phyloP scores from a whole-genome alignment of 2,113 vertebrate genomes.

The Rhinolophus ferrumequinum region DNA sequence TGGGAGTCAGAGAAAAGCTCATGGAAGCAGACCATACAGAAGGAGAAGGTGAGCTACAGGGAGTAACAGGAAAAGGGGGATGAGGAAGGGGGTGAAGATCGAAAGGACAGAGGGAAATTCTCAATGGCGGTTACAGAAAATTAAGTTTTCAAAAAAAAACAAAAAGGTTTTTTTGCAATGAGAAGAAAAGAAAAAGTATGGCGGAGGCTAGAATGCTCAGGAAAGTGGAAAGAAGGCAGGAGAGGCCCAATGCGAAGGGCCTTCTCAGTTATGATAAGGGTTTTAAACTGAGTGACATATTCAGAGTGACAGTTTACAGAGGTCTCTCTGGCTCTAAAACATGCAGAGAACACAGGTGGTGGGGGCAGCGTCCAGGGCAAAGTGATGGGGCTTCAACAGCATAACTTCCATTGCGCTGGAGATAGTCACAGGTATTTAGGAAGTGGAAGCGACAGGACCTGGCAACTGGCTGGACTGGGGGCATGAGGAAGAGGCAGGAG shows the following conservation, averaged over 20 bases:
- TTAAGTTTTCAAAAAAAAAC: not conserved
- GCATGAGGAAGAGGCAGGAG: not conserved
- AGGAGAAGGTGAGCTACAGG: not conserved
- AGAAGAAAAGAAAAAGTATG: slow-evolving; percentile 6
- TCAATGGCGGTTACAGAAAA: not conserved
- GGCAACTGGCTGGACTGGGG: not conserved
- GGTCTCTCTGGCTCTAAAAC: slow-evolving; percentile 23
- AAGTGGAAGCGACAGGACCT: slow-evolving; percentile 3
- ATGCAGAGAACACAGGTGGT: not conserved
- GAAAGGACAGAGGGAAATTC: slow-evolving; percentile 5
- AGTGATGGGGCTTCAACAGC: not conserved
- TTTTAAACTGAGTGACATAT: not conserved
- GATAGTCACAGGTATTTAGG: not conserved
- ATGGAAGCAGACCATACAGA: not conserved
- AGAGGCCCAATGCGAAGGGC: not conserved
- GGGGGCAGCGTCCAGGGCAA: not conserved
- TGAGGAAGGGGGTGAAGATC: not conserved
- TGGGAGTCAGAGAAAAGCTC: not conserved
- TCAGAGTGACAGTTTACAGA: not conserved
- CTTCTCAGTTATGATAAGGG: not conserved
- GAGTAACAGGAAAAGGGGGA: not conserved
- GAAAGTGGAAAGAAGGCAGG: not conserved
- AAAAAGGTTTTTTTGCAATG: not conserved
- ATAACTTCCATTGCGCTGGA: not conserved
- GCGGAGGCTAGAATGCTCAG: not conserved